These are phyloP conservation scores for Molorchus minor DNA, from an alignment of 2,888 invertebrate species.

Conservation along the genomic window DNA sequence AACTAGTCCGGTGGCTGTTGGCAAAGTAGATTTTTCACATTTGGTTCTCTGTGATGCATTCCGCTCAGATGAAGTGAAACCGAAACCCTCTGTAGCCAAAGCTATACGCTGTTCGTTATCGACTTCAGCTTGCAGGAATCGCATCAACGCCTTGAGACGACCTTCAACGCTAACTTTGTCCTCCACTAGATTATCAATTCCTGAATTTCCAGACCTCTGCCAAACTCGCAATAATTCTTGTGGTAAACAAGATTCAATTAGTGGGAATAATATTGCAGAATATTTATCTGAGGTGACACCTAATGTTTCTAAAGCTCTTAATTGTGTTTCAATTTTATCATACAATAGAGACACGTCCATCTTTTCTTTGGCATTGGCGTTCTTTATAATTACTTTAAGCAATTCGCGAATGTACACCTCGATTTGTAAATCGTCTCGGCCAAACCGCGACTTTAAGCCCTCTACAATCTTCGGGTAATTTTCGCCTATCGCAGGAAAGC, in stretches of 20 bases:
- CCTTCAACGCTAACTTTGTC: background rate
- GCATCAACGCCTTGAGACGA: too few relatives aligned
- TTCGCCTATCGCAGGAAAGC: constrained; percentile 4
- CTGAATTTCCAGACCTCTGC: constrained; percentile 30
- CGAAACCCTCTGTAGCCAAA: too few relatives aligned
- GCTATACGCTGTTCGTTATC: too few relatives aligned
- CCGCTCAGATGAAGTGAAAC: too few relatives aligned
- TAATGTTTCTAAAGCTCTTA: constrained; percentile 45
- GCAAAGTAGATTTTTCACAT: too few relatives aligned
- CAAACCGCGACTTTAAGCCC: constrained; percentile 43
- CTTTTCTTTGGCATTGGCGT: constrained; percentile 16
- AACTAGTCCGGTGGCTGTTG: background rate
- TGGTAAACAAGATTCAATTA: constrained; percentile 48
- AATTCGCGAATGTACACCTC: constrained; percentile 36
- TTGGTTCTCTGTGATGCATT: too few relatives aligned
- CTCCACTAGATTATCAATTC: too few relatives aligned
- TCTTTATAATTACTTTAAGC: constrained; percentile 41
- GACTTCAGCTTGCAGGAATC: too few relatives aligned
- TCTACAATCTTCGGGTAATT: constrained; percentile 36
- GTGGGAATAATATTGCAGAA: constrained; percentile 46
- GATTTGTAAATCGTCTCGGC: constrained; percentile 44
- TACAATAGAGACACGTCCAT: constrained; percentile 33
- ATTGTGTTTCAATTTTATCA: constrained; percentile 47
- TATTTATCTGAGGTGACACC: constrained; percentile 45
- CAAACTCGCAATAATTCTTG: constrained; percentile 43